Evolutionary conservation across 2,797 vertebrate genomes (phyloP), one percentile per base, ranked within the genome.

Genomic region (Artibeus jamaicensis): DNA sequence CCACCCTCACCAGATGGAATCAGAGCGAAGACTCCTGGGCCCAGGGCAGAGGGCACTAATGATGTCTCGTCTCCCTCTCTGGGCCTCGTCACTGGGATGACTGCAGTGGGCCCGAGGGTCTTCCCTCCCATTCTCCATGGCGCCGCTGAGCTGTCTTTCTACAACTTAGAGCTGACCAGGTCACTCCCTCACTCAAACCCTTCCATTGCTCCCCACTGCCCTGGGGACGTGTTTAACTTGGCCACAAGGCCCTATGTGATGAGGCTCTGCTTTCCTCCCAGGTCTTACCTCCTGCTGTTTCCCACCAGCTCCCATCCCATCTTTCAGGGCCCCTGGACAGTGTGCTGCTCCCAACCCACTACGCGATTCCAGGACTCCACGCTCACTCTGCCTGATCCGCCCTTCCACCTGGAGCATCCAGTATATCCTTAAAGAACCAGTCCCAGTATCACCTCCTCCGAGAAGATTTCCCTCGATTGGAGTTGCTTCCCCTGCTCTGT

Each of bases 1-100:
- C 85, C 87, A 18, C 77, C 70, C 42, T 53, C 70, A 42, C 86
- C 83, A 93, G 90, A 91, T 73, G 96, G 73, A 24, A 81, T 84
- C 19, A 5, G 6, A 48, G 57, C 0, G 1, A 14, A 44, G 71
- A 48, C 82, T 26, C 73, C 73, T 2, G 2, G 68, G 82, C 24
- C 39, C 39, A 0, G 79, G 46, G 46, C 34, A 0, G 48, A 34
- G 86, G 88, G 16, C 26, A 14, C 29, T 9, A 70, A 67, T 10
- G 46, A 32, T 0, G 2, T 0, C 57, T 68, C 1, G 0, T 48
- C 67, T 73, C 73, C 34, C 24, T 79, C 53, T 73, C 70, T 1
- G 39, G 55, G 48, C 39, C 67, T 62, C 24, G 0, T 74, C 34
- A 2, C 73, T 55, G 26, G 22, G 16, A 42, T 1, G 0, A 65